These are phyloP conservation scores for Periphyllus acericola DNA, from an alignment of 2,888 invertebrate genomes.

Conservation along the genomic window DNA sequence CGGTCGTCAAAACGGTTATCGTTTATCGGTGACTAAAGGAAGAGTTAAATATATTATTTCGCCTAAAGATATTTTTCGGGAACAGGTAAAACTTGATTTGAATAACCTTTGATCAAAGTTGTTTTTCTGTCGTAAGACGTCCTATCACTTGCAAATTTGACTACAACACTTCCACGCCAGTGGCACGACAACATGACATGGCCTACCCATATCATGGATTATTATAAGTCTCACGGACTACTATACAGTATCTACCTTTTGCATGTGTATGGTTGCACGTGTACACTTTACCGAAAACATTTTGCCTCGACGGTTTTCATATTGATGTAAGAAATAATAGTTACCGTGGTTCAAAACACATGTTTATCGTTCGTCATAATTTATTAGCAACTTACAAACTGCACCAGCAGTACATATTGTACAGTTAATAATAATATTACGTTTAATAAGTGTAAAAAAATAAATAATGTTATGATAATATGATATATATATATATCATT, in stretches of 20 bases:
- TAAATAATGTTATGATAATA: too few relatives aligned
- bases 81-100: neutral
- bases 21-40: too few relatives aligned
- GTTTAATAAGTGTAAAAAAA: too few relatives aligned
- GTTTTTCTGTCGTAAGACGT: neutral
- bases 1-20: too few relatives aligned
- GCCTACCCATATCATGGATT: neutral
- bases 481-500: too few relatives aligned
- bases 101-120: conserved; percentile 2
- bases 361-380: neutral
- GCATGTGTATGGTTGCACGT: neutral
- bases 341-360: neutral
- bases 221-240: neutral
- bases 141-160: conserved; percentile 4
- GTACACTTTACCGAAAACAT: neutral
- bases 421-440: too few relatives aligned
- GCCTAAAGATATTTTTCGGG: neutral
- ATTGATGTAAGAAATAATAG: neutral
- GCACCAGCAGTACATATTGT: too few relatives aligned
- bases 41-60: neutral
- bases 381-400: too few relatives aligned
- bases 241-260: neutral
- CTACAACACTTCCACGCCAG: neutral
- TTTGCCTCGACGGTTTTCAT: neutral
- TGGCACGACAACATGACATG: neutral